Percentiles rank a stretch among this genome's conserved stretches.
Conservation (phyloP, 1,140 invertebrate species). For the Lepidurus arcticus region DNA sequence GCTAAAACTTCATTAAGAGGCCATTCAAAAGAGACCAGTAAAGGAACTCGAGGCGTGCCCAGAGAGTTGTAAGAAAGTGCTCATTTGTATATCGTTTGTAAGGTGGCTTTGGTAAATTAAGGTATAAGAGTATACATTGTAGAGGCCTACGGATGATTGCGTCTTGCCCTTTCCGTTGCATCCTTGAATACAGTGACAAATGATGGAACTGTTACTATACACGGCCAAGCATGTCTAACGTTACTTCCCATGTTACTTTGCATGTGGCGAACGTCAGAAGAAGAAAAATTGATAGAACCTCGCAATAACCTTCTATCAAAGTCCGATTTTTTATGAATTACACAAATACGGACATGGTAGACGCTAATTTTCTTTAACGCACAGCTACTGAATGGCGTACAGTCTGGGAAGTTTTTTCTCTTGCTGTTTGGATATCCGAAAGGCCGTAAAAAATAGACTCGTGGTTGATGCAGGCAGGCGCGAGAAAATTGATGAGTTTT, state of each 20-base stretch:
- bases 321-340: background rate
- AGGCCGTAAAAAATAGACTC: background rate
- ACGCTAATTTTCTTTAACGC: background rate
- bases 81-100: background rate
- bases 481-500: constrained; percentile 19
- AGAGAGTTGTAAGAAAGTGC: background rate
- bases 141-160: background rate
- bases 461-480: background rate
- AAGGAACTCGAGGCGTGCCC: background rate
- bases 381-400: background rate
- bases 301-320: background rate
- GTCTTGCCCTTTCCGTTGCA: background rate
- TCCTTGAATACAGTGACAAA: background rate
- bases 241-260: background rate
- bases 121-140: background rate
- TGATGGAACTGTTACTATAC: background rate
- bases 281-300: background rate
- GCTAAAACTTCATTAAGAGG: constrained; percentile 16
- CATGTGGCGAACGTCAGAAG: background rate
- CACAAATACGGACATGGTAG: background rate
- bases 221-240: background rate
- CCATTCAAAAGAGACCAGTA: background rate
- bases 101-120: background rate
- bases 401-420: background rate
- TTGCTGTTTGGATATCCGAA: background rate